phyloP scores from a whole-genome alignment of 2,113 vertebrate species.

The Pseudorasbora parva region DNA sequence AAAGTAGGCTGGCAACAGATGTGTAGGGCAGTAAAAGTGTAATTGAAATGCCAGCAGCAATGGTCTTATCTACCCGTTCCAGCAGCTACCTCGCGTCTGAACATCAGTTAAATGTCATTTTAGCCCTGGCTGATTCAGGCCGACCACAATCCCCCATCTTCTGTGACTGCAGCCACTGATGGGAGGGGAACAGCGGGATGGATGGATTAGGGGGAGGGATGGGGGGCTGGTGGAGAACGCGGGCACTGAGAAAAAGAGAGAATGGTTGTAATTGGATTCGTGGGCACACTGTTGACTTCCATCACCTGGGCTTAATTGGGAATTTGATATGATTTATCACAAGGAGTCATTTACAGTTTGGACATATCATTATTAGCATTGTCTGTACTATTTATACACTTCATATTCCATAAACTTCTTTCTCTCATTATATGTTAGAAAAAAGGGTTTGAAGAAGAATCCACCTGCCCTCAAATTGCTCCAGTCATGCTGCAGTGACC shows the following conservation, averaged over 20 bases:
- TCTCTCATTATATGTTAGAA: not conserved
- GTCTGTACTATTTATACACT: slow-evolving; percentile 69
- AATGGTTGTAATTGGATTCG: slow-evolving; percentile 78
- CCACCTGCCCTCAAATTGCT: slow-evolving; percentile 14
- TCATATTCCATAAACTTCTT: slow-evolving; percentile 49
- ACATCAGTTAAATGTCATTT: slow-evolving; percentile 88
- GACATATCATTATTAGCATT: slow-evolving; percentile 64
- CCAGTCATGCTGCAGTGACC: slow-evolving; percentile 6
- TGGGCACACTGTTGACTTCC: slow-evolving; percentile 80
- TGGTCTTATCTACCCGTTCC: slow-evolving; percentile 83
- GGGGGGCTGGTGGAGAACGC: slow-evolving; percentile 18
- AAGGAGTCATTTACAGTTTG: slow-evolving; percentile 77
- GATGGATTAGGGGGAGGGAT: too few species aligned
- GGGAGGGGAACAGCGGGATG: slow-evolving; percentile 58
- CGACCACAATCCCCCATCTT: slow-evolving; percentile 77
- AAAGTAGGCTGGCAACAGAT: slow-evolving; percentile 84
- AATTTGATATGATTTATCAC: slow-evolving; percentile 82
- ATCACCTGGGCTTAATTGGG: slow-evolving; percentile 80
- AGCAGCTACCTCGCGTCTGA: slow-evolving; percentile 84
- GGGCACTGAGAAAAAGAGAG: slow-evolving; percentile 60
- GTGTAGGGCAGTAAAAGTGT: slow-evolving; percentile 84
- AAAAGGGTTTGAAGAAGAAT: not conserved
- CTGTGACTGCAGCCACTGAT: slow-evolving; percentile 57
- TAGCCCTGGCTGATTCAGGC: slow-evolving; percentile 83
- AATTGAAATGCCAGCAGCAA: slow-evolving; percentile 87